Conservation (phyloP, 2,888 invertebrate species). For the Idaea dimidiata region DNA sequence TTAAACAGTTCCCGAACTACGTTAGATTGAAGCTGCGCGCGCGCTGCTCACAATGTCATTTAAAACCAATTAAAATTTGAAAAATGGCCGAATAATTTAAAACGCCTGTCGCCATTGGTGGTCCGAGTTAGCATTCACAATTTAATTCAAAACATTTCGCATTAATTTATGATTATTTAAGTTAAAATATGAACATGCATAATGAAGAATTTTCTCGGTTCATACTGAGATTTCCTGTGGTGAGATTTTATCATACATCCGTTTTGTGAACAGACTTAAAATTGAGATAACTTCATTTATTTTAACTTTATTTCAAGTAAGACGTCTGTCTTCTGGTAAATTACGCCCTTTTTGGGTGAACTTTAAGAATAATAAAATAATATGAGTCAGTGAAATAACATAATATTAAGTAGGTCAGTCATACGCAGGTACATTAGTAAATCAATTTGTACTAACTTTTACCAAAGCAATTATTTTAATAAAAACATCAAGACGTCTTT, state of each 20-base stretch:
- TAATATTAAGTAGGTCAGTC: too few species aligned
- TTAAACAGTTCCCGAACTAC: slow-evolving; percentile 63
- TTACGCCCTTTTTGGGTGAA: too few species aligned
- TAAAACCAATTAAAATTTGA: slow-evolving; percentile 49
- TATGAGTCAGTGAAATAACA: too few species aligned
- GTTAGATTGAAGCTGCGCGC: slow-evolving; percentile 48
- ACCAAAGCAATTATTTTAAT: too few species aligned
- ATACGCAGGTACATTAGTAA: too few species aligned
- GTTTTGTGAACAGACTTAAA: slow-evolving; percentile 14
- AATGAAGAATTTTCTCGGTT: slow-evolving; percentile 20
- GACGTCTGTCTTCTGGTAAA: background rate
- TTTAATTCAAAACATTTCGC: slow-evolving; percentile 17
- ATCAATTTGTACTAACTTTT: background rate
- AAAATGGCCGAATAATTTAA: slow-evolving; percentile 28
- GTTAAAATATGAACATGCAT: slow-evolving; percentile 17
- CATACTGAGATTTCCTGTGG: slow-evolving; percentile 17
- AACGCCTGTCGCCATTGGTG: slow-evolving; percentile 28
- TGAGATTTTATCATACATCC: slow-evolving; percentile 26
- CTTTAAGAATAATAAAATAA: too few species aligned
- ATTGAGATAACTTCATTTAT: slow-evolving; percentile 22
- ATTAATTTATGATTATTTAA: slow-evolving; percentile 19
- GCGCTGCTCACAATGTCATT: slow-evolving; percentile 43
- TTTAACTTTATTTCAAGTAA: slow-evolving; percentile 14
- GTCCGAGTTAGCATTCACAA: slow-evolving; percentile 19
- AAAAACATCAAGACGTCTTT: background rate